Conservation (phyloP, 2,888 invertebrate species). For the Proisotoma minuta region DNA sequence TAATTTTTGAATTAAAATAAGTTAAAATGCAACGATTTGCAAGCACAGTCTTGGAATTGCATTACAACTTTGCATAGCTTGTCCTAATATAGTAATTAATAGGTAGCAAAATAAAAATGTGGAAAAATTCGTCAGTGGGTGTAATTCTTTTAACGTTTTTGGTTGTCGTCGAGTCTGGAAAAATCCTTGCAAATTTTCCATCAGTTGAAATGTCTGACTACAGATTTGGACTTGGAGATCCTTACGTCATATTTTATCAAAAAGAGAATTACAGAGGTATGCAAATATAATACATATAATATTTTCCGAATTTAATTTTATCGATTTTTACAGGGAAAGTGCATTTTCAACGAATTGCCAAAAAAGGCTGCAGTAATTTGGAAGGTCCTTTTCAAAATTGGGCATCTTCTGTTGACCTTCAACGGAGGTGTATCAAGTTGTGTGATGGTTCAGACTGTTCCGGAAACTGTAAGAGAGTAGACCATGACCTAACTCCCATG, state of each 20-base stretch:
- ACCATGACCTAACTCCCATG: constrained; percentile 14
- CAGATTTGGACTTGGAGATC: constrained; percentile 28
- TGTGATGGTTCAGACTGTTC: constrained; percentile 28
- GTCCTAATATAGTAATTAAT: too few species aligned
- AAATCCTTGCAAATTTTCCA: constrained; percentile 24
- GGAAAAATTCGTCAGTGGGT: neutral
- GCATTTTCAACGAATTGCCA: constrained; percentile 17
- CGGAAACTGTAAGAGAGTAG: constrained; percentile 24
- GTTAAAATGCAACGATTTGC: too few species aligned
- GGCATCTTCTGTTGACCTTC: constrained; percentile 34
- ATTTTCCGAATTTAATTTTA: neutral
- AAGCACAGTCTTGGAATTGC: too few species aligned
- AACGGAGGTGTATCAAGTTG: constrained; percentile 26
- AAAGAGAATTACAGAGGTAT: constrained; percentile 31
- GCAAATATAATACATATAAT: neutral
- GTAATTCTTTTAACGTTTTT: neutral
- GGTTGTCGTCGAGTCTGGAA: constrained; percentile 14
- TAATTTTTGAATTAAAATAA: too few species aligned
- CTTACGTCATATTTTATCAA: constrained; percentile 32
- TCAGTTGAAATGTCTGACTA: constrained; percentile 28
- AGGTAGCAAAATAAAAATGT: neutral
- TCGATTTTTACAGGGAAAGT: constrained; percentile 24
- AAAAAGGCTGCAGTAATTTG: constrained; percentile 26
- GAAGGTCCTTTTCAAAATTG: constrained; percentile 18
- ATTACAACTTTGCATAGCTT: too few species aligned